Evolutionary conservation across 1,140 invertebrate species (phyloP).

Genomic region (Temnothorax curvispinosus): DNA sequence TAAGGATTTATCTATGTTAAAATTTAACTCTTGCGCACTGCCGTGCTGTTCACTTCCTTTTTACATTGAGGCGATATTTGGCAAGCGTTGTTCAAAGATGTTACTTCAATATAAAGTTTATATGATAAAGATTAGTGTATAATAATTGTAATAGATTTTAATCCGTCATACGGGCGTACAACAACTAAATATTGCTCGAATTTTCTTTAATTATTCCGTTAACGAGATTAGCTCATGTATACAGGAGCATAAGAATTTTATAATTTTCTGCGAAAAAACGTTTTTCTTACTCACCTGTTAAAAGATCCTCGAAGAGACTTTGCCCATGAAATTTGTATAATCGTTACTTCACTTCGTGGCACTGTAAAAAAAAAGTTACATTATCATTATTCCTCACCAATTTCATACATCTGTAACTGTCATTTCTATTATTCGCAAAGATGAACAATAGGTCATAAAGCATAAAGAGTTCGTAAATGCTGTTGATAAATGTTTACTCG

Average conservation of each 20-base stretch:
- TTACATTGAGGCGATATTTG: conserved; percentile 12
- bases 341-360: neutral
- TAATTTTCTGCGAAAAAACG: neutral
- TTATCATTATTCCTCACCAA: conserved; percentile 4
- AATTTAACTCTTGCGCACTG: conserved; percentile 11
- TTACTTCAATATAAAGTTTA: conserved; percentile 36
- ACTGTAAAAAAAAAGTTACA: conserved; percentile 37
- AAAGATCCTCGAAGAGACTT: conserved; percentile 25
- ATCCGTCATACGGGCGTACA: neutral
- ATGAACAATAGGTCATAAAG: conserved; percentile 26
- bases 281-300: conserved; percentile 16
- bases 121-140: conserved; percentile 32
- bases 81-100: conserved; percentile 25
- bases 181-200: conserved; percentile 16
- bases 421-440: conserved; percentile 28
- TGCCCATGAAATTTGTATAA: conserved; percentile 23
- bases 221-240: conserved; percentile 4
- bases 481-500: conserved; percentile 57
- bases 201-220: conserved; percentile 33
- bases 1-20: neutral
- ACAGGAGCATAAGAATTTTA: conserved; percentile 19
- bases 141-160: conserved; percentile 8
- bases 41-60: neutral
- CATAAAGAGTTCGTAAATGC: conserved; percentile 27
- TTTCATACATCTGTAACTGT: conserved; percentile 18